Base-by-base conservation (phyloP, 2,113 vertebrate genomes). In the Andinoacara biseriatus region DNA sequence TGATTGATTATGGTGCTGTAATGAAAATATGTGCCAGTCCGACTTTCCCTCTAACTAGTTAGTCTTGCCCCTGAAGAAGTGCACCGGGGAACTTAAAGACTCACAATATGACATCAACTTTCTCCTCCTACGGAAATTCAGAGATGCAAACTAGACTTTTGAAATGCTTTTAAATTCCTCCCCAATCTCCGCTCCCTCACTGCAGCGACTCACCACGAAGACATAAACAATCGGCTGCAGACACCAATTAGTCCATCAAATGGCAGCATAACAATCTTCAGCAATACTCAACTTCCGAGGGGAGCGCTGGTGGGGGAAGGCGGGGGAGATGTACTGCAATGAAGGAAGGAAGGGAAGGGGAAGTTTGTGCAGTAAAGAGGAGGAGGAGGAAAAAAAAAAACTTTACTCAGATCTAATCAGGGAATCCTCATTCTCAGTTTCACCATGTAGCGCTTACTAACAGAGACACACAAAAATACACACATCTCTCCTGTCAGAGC, bases 381-480 rank as follows among this genome's bases (percentile, higher is more conserved):
- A 83, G 57, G 15, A 59, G 59, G 35, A 62, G 69, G 31, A 24
- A 60, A 52, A 81, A 67, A 60, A 52, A 81, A 67, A 86, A 86
- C n/a, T 88, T 88, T 85, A 79, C 81, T 85, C 82, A 84, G 80
- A 87, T 92, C 89, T 93, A 93, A 95, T 94, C 91, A 93, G 87
- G 89, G 90, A 91, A 91, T 87, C 90, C 88, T 93, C 91, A 84
- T 72, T 87, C 90, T 89, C 82, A 77, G 56, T 88, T 82, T 52
- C 84, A 88, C 78, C 40, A 56, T 2, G 11, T 35, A 80, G 76
- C 49, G 85, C 77, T 69, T 72, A 83, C 67, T 15, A 4, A 43
- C 61, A 76, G 26, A 43, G 3, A 78, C 74, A 43, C 54, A 61
- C 72, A 67, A 6, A 76, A 26, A 77, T 43, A 67, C 24, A 63